Evolutionary conservation across 2,888 invertebrate species (phyloP).

Genomic region (Chalcis sispes): DNA sequence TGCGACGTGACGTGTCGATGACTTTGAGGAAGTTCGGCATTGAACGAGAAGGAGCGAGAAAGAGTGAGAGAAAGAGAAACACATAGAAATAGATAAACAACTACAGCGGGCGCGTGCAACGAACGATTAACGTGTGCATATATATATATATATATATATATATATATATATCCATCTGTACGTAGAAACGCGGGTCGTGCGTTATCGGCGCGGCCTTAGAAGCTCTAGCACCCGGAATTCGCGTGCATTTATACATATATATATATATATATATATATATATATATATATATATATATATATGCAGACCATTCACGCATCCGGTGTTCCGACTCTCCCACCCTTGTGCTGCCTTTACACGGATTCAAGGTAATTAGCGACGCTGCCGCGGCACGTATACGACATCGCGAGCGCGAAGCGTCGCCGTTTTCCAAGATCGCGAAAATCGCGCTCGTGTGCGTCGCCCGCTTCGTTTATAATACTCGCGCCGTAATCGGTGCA

Average conservation of each 20-base stretch:
- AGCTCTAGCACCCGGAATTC: neutral
- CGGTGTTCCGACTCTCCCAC: conserved; percentile 15
- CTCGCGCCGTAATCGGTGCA: no score
- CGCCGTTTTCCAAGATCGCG: conserved; percentile 21
- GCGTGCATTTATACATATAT: no score
- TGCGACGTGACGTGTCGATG: conserved; percentile 39
- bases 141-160: no score
- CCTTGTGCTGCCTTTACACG: neutral
- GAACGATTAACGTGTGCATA: no score
- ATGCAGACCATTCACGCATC: conserved; percentile 43
- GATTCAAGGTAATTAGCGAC: neutral
- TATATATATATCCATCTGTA: no score
- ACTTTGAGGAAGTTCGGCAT: conserved; percentile 48
- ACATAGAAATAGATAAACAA: no score
- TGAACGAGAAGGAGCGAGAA: no score
- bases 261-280: no score
- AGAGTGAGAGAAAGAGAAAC: no score
- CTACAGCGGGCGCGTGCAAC: no score
- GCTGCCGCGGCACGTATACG: neutral
- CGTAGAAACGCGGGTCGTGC: no score
- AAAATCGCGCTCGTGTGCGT: conserved; percentile 12
- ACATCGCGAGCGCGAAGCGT: neutral
- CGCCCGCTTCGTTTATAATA: neutral
- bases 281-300: no score
- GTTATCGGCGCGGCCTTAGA: neutral